phyloP scores from a whole-genome alignment of 2,797 vertebrate species.

The Champsocephalus gunnari region DNA sequence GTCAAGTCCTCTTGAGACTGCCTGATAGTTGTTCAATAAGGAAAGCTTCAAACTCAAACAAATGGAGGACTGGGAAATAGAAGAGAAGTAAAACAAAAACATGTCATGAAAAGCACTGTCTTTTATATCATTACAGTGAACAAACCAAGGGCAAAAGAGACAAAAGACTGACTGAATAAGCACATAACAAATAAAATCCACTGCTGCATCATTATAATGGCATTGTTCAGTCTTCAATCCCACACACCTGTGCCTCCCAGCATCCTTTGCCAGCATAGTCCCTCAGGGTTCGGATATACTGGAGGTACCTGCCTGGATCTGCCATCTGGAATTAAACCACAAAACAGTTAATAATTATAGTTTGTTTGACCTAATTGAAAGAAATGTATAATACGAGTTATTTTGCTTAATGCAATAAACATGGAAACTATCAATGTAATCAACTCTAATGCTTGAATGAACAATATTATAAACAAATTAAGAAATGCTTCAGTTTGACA shows the following conservation, averaged over 20 bases:
- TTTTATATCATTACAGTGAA: slow-evolving; percentile 15
- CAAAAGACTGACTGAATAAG: not conserved
- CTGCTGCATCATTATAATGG: not conserved
- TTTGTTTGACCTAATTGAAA: no score
- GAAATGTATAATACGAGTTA: no score
- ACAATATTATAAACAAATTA: not conserved
- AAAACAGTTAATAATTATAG: not conserved
- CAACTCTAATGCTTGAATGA: not conserved
- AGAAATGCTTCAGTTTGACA: not conserved
- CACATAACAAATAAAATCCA: slow-evolving; percentile 1
- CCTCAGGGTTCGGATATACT: slow-evolving; percentile 92
- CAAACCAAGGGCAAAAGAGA: not conserved
- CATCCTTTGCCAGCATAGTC: slow-evolving; percentile 95
- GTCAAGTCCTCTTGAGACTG: slow-evolving; percentile 42
- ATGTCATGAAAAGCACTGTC: slow-evolving; percentile 12
- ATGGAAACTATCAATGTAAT: not conserved
- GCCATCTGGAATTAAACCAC: slow-evolving; percentile 81
- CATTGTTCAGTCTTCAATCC: not conserved
- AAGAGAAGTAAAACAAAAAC: slow-evolving; percentile 28
- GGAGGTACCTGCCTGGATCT: slow-evolving; percentile 94
- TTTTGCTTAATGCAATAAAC: not conserved
- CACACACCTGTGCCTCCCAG: slow-evolving; percentile 96
- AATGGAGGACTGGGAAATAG: slow-evolving; percentile 21
- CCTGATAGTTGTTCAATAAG: slow-evolving; percentile 12
- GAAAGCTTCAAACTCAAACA: slow-evolving; percentile 13